Evolutionary conservation across 2,797 vertebrate species (phyloP).

Genomic region (Hyperoplus immaculatus): DNA sequence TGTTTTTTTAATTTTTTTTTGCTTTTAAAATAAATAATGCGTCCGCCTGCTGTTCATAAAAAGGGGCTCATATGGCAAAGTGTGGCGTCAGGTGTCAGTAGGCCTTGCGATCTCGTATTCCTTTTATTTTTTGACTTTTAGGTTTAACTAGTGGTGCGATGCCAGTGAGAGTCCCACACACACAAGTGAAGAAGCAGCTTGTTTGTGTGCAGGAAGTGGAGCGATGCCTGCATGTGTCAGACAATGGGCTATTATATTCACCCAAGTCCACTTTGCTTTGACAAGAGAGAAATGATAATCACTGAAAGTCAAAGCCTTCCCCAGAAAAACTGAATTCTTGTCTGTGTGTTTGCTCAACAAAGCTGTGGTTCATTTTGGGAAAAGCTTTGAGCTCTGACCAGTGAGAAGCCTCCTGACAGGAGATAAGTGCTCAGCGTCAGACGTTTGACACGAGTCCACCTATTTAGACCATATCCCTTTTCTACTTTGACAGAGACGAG

Average conservation of each 20-base stretch:
- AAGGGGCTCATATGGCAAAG: neutral
- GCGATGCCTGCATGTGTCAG: constrained; percentile 9
- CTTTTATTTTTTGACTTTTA: neutral
- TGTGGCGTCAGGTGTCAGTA: constrained; percentile 14
- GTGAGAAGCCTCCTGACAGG: constrained; percentile 55
- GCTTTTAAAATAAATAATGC: constrained; percentile 19
- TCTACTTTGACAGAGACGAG: constrained; percentile 28
- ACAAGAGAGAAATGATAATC: constrained; percentile 59
- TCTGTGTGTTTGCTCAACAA: constrained; percentile 65
- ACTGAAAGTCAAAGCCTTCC: constrained; percentile 56
- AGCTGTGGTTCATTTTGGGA: constrained; percentile 59
- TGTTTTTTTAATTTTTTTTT: neutral
- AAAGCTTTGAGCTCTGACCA: constrained; percentile 64
- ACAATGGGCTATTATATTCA: constrained; percentile 29
- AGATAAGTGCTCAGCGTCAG: constrained; percentile 65
- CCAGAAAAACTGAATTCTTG: constrained; percentile 43
- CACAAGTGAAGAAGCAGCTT: neutral
- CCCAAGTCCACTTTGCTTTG: constrained; percentile 32
- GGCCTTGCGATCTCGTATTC: neutral
- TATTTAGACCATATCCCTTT: constrained; percentile 41
- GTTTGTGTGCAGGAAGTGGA: neutral
- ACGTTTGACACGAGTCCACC: constrained; percentile 50
- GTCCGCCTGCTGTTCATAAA: neutral
- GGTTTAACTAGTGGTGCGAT: neutral
- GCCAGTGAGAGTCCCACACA: neutral